Conservation (phyloP, 2,113 vertebrate species). For the Rhea pennata region DNA sequence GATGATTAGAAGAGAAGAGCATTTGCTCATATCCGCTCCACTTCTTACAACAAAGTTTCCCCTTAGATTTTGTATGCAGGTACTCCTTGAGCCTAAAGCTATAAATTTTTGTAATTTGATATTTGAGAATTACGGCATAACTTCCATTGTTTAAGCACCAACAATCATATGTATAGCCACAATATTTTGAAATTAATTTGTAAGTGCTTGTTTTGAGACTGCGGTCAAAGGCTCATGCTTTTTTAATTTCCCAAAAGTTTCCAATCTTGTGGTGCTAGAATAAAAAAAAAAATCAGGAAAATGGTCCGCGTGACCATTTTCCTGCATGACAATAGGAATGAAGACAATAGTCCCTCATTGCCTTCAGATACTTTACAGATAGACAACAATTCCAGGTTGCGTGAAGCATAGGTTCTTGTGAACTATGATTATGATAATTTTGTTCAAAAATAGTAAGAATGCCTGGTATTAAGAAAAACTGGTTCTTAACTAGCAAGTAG, state of each 20-base stretch:
- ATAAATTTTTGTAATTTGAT: background rate
- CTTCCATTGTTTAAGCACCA: background rate
- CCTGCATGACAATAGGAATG: background rate
- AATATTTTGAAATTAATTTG: background rate
- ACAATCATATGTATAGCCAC: background rate
- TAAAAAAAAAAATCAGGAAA: background rate
- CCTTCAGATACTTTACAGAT: background rate
- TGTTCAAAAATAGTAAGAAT: background rate
- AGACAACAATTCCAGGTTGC: background rate
- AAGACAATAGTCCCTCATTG: background rate
- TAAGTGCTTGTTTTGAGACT: background rate
- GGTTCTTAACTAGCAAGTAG: background rate
- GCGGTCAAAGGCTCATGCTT: background rate
- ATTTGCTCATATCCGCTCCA: background rate
- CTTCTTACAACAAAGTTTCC: background rate
- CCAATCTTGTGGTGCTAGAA: background rate
- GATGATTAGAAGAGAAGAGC: background rate
- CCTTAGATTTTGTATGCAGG: background rate
- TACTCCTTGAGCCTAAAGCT: background rate
- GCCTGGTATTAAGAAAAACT: background rate
- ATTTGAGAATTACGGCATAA: background rate
- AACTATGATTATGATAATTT: background rate
- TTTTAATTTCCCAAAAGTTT: background rate
- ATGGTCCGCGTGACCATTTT: no score
- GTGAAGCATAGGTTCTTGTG: background rate